phyloP scores from a whole-genome alignment of 2,113 vertebrate species.

The Oreochromis tanganicae region DNA sequence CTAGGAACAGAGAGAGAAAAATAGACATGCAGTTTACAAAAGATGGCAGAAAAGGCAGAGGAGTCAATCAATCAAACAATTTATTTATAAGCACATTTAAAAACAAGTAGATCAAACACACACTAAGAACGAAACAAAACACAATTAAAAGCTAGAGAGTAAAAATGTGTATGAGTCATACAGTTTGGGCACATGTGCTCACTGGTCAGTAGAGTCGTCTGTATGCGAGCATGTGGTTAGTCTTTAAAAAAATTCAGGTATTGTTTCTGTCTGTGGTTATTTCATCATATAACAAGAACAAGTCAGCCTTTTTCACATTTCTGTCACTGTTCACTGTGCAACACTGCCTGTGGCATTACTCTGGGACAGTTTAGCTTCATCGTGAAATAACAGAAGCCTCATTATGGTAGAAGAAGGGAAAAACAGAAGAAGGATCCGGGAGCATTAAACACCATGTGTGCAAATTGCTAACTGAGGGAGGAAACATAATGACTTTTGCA shows the following conservation, averaged over 20 bases:
- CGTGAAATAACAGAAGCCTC: slow-evolving; percentile 17
- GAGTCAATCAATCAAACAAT: background rate
- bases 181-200: background rate
- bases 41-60: background rate
- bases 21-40: background rate
- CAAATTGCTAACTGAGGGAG: background rate
- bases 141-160: background rate
- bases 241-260: background rate
- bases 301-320: background rate
- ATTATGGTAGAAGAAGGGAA: slow-evolving; percentile 9
- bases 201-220: slow-evolving; percentile 3
- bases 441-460: background rate
- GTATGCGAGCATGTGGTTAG: background rate
- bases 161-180: background rate
- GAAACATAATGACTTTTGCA: background rate
- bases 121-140: background rate
- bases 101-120: background rate
- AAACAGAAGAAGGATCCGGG: background rate
- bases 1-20: background rate
- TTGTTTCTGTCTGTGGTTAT: slow-evolving; percentile 4
- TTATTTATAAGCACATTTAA: background rate
- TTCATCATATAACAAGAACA: background rate
- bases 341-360: background rate
- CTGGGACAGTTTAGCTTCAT: background rate
- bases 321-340: background rate